Evolutionary conservation across 2,888 invertebrate species (phyloP), one percentile per base, ranked within the genome.

Genomic region (Hipparchia sbordonii): DNA sequence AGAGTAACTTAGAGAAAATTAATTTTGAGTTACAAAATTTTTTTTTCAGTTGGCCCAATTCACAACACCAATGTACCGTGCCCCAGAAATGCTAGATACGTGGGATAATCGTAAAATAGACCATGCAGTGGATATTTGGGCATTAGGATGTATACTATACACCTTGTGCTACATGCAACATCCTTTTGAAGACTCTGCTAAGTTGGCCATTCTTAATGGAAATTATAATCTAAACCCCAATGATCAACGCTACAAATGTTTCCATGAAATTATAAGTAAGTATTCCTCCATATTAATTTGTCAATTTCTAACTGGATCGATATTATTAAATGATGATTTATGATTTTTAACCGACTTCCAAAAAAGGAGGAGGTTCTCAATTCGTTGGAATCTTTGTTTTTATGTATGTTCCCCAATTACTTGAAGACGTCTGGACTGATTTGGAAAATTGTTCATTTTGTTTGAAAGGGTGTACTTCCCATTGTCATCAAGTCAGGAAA

Each of bases 81-180:
- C 99, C 0, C 99, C 99, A 51, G 99, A 99, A 95, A 98, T 99
- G 97, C 95, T 99, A 77, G 99, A 99, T 86, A 98, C 99, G 5
- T 99, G 99, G 97, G 98, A 97, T 84, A 99, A 99, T 87, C 96
- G 97, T 85, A 97, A 97, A 76, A 98, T 99, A 79, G 98, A 98
- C 72, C 95, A 97, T 78, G 96, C 97, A 61, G 96, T 97, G 2
- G 99, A 99, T 90, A 95, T 99, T 56, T 99, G 99, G 99, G 99
- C 99, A 0, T 93, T 99, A 12, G 99, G 99, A 7, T 99, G 99
- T 89, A 96, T 99, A 77, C 93, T 99, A 12, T 99, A 98, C 88
- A 96, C 97, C 65, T 91, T 99, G 23, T 98, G 99, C 88, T 99
- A 97, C 85, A 96, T 97, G 92, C 96, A 96, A 81, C 99, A 99